Conservation (phyloP, 2,113 vertebrate genomes). For the Corythaeola cristata region DNA sequence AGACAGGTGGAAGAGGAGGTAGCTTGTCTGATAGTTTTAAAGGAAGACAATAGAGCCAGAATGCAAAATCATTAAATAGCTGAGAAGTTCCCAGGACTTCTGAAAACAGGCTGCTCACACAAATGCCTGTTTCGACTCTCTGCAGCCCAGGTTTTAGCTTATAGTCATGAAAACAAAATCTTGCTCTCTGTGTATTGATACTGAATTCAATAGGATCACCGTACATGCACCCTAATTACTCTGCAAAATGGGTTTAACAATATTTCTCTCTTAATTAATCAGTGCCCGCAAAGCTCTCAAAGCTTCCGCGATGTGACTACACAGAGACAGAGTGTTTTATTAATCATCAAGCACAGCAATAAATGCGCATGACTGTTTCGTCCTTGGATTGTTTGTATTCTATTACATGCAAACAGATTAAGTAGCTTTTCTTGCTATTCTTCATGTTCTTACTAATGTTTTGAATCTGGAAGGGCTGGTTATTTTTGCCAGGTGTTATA, state of each 20-base stretch:
- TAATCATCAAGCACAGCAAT: neutral
- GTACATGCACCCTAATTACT: neutral
- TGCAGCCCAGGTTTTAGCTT: neutral
- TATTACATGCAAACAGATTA: constrained; percentile 5
- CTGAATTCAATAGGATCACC: neutral
- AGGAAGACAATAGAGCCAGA: neutral
- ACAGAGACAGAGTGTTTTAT: neutral
- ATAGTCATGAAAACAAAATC: neutral
- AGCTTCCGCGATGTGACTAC: neutral
- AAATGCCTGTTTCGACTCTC: neutral
- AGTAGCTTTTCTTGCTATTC: constrained; percentile 9
- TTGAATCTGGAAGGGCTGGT: neutral
- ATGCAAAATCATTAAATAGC: neutral
- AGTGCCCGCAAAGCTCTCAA: neutral
- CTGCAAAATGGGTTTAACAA: neutral
- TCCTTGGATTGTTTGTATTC: constrained; percentile 5
- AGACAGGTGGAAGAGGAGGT: neutral
- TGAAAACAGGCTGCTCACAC: neutral
- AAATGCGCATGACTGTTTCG: neutral
- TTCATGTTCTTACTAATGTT: neutral
- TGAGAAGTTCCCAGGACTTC: neutral
- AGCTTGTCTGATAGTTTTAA: neutral
- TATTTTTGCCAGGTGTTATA: neutral
- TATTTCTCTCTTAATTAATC: constrained; percentile 28
- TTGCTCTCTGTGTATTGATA: neutral